These are phyloP conservation scores for Myocastor coypus DNA, from an alignment of 2,113 vertebrate genomes.

Conservation along the genomic window DNA sequence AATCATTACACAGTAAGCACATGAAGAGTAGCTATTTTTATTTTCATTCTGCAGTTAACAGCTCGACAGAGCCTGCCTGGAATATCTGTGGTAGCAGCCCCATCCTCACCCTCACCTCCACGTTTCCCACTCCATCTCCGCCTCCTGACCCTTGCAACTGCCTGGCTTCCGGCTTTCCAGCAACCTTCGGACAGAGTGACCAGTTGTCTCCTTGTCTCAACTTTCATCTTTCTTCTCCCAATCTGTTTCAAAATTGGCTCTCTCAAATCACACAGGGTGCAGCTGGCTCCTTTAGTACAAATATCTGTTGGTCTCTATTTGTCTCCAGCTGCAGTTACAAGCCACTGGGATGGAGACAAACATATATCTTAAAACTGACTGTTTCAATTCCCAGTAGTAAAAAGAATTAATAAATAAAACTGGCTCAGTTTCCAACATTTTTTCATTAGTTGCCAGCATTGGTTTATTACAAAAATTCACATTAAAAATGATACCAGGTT, in stretches of 20 bases:
- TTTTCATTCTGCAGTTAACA: not conserved
- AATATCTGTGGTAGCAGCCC: not conserved
- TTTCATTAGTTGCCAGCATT: conserved; percentile 4
- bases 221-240: not conserved
- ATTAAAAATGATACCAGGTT: not conserved
- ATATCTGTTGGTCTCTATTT: not conserved
- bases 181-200: not conserved
- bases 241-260: not conserved
- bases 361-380: not conserved
- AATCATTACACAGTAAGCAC: not conserved
- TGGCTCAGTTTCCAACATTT: not conserved
- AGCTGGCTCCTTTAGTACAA: not conserved
- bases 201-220: not conserved
- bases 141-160: not conserved
- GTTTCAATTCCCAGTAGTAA: not conserved
- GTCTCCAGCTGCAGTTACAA: not conserved
- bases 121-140: not conserved
- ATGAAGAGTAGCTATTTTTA: not conserved
- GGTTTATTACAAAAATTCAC: not conserved
- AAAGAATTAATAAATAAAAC: not conserved
- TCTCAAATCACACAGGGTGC: not conserved
- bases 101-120: not conserved
- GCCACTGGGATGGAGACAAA: not conserved
- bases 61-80: not conserved
- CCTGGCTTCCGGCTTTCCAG: not conserved